Percentiles rank a stretch among this genome's conserved stretches.
Evolutionary conservation across 1,140 invertebrate genomes (phyloP).

Genomic region (Cryptotermes secundus): DNA sequence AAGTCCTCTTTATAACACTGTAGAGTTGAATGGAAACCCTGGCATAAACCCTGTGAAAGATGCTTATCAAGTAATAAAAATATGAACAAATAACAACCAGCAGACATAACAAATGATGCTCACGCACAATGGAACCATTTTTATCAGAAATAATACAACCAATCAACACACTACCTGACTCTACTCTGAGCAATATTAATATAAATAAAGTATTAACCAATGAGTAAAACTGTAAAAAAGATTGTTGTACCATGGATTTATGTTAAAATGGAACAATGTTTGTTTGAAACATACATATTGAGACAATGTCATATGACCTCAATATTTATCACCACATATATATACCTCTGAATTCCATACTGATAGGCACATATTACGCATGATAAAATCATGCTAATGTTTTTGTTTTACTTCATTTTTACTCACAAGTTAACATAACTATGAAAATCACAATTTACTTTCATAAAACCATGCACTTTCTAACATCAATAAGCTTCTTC

Average conservation of each 20-base stretch:
- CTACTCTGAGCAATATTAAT: neutral
- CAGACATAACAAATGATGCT: neutral
- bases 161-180: too few species aligned
- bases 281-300: neutral
- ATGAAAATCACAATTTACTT: neutral
- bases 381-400: neutral
- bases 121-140: neutral
- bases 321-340: neutral
- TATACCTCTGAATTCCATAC: neutral
- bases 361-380: constrained; percentile 3
- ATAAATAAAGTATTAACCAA: neutral
- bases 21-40: too few species aligned
- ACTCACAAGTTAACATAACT: neutral
- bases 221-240: neutral
- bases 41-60: neutral
- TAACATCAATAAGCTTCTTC: neutral
- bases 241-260: neutral
- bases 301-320: neutral
- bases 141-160: neutral
- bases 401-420: neutral
- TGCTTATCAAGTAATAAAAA: neutral
- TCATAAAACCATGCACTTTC: neutral
- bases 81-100: neutral
- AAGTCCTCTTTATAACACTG: too few species aligned
- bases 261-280: neutral